A percentile compares a stretch with the other conserved stretches of the same genome.
Evolutionary conservation across 1,140 invertebrate genomes (phyloP).

Genomic region (Scylla paramamosain): DNA sequence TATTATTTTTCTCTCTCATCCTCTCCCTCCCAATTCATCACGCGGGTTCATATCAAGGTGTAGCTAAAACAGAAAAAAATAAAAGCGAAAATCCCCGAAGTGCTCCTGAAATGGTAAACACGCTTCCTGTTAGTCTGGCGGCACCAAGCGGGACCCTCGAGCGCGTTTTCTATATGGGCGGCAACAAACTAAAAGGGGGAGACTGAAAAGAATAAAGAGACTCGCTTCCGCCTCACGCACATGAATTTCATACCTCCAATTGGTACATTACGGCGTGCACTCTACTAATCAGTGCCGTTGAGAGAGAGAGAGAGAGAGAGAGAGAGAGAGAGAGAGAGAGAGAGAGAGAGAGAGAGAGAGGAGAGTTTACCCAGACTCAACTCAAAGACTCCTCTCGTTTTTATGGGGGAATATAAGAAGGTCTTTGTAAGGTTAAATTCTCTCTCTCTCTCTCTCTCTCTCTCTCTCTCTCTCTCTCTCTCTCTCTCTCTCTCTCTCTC

Average conservation of each 20-base stretch:
- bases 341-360: background rate
- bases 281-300: background rate
- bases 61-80: no score
- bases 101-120: background rate
- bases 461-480: background rate
- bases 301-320: constrained; percentile 4
- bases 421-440: background rate
- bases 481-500: constrained; percentile 20
- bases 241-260: background rate
- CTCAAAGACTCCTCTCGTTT: background rate
- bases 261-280: background rate
- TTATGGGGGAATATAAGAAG: background rate
- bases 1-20: no score
- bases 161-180: background rate
- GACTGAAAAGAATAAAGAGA: background rate
- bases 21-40: no score
- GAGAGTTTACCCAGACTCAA: background rate
- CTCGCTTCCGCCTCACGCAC: background rate
- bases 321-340: constrained; percentile 3
- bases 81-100: no score
- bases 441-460: background rate
- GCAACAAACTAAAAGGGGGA: background rate
- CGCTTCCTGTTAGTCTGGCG: background rate
- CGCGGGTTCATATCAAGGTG: no score
- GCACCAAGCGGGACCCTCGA: background rate